A percentile compares a stretch with the other conserved stretches of the same genome.
These are phyloP conservation scores for Holotrichia oblita DNA, from an alignment of 1,140 invertebrate species.

Conservation along the genomic window DNA sequence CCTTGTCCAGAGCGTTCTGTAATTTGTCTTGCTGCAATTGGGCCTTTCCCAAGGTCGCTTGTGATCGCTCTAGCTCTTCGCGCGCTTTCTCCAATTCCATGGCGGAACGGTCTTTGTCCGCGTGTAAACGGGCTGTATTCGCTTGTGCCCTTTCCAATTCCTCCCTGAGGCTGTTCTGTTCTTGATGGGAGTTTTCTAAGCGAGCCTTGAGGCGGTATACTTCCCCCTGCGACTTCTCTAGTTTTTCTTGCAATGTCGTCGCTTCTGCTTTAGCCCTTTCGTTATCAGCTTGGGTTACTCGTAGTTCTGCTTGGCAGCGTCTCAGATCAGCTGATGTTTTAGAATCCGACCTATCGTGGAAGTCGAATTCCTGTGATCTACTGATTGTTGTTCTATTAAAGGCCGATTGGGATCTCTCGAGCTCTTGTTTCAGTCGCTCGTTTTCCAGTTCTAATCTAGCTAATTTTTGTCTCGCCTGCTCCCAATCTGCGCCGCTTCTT, in stretches of 20 bases:
- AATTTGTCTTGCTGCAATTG: constrained; percentile 91
- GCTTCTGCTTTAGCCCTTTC: constrained; percentile 86
- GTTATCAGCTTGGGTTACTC: constrained; percentile 86
- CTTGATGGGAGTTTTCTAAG: constrained; percentile 92
- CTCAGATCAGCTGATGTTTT: constrained; percentile 85
- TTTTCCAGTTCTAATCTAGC: constrained; percentile 89
- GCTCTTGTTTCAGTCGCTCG: constrained; percentile 83
- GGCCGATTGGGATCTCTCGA: constrained; percentile 80
- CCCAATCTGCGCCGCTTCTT: constrained; percentile 88
- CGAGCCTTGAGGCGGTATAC: constrained; percentile 93
- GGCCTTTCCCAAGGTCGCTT: constrained; percentile 87
- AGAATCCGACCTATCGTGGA: constrained; percentile 84
- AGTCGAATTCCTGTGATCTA: constrained; percentile 79
- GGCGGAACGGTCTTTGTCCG: constrained; percentile 86
- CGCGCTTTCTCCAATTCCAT: constrained; percentile 88
- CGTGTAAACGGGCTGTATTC: constrained; percentile 80
- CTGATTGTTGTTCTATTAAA: constrained; percentile 80
- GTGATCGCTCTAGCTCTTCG: constrained; percentile 89
- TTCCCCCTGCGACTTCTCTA: constrained; percentile 93
- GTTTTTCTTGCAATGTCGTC: constrained; percentile 87
- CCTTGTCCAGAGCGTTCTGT: constrained; percentile 86
- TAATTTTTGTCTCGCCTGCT: constrained; percentile 86
- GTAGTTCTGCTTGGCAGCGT: constrained; percentile 84
- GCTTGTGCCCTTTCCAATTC: constrained; percentile 85
- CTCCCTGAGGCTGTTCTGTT: constrained; percentile 91